A percentile compares a stretch with the other conserved stretches of the same genome.
Conservation (phyloP, 2,113 vertebrate species). For the Anolis carolinensis region DNA sequence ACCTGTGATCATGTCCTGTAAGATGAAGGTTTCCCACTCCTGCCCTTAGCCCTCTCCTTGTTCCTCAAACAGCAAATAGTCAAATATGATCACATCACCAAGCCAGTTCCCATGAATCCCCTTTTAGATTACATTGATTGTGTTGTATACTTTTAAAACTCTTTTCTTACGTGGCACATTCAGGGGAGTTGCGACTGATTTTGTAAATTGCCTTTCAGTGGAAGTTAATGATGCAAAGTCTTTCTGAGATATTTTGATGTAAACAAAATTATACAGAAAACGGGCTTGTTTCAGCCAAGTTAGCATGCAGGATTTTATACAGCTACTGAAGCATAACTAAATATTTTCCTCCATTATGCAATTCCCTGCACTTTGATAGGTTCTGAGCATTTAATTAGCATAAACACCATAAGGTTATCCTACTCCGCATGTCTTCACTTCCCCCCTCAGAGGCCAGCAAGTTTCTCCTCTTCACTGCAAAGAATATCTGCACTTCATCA, state of each 20-base stretch:
- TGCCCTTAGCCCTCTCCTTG: no score
- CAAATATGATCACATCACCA: background rate
- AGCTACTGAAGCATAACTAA: slow-evolving; percentile 17
- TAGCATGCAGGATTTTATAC: background rate
- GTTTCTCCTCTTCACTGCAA: background rate
- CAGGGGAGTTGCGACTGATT: slow-evolving; percentile 19
- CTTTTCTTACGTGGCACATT: slow-evolving; percentile 9
- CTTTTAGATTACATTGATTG: background rate
- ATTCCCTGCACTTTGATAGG: slow-evolving; percentile 12
- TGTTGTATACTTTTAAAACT: background rate
- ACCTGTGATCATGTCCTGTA: no score
- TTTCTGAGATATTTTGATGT: slow-evolving; percentile 34
- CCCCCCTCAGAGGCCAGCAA: background rate
- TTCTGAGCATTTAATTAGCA: background rate
- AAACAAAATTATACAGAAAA: slow-evolving; percentile 14
- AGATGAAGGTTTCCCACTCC: no score
- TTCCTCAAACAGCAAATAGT: background rate
- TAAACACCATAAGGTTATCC: background rate
- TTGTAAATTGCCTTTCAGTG: slow-evolving; percentile 38
- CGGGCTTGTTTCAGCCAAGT: slow-evolving; percentile 6
- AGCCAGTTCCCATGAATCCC: background rate
- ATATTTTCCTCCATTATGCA: slow-evolving; percentile 16
- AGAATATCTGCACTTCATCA: background rate
- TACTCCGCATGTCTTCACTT: background rate
- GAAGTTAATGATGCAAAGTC: slow-evolving; percentile 26